phyloP scores from a whole-genome alignment of 2,797 vertebrate genomes.

The Tenualosa thibaudeaui region DNA sequence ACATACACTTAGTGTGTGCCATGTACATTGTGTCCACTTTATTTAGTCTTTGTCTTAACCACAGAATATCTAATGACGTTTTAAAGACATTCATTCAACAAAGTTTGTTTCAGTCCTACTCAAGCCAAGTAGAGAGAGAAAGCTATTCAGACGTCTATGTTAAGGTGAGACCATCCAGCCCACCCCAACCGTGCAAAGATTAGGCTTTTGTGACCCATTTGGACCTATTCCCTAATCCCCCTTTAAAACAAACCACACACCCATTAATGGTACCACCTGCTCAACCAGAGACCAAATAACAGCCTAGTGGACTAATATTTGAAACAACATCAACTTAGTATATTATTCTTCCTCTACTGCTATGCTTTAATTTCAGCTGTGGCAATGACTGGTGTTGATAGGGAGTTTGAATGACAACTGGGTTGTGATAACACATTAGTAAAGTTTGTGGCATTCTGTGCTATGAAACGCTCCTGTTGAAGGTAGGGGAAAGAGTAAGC shows the following conservation, averaged over 20 bases:
- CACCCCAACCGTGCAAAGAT: slow-evolving; percentile 36
- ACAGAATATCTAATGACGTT: not conserved
- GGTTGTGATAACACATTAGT: not conserved
- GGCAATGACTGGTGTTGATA: not conserved
- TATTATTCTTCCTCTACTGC: not conserved
- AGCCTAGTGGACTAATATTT: not conserved
- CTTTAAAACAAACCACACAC: not conserved
- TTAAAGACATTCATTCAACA: not conserved
- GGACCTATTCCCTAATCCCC: not conserved
- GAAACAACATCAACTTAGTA: not conserved
- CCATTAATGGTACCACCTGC: not conserved
- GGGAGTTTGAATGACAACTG: not conserved
- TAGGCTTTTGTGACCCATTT: slow-evolving; percentile 46
- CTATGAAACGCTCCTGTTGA: not conserved
- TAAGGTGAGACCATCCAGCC: slow-evolving; percentile 8
- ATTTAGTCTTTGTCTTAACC: not conserved
- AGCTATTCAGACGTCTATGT: slow-evolving; percentile 57
- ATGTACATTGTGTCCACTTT: not conserved
- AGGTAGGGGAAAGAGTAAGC: not conserved
- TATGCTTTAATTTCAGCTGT: not conserved
- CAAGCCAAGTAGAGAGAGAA: slow-evolving; percentile 59
- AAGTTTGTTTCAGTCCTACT: not conserved
- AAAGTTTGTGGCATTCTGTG: not conserved
- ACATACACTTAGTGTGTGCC: not conserved
- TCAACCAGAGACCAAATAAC: not conserved